phyloP scores from a whole-genome alignment of 1,140 invertebrate species.

The Eumaeus atala region DNA sequence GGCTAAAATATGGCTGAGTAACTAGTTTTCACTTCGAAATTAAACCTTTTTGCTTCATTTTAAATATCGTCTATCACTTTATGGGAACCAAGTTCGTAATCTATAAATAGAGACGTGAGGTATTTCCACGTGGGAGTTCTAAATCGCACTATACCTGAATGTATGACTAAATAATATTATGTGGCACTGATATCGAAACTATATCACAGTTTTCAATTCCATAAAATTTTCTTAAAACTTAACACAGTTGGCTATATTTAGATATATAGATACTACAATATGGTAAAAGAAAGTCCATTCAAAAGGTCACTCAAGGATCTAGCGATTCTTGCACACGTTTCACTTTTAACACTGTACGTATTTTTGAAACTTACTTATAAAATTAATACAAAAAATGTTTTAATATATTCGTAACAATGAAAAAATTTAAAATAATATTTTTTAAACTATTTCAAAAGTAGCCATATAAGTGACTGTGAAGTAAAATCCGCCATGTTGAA shows the following conservation, averaged over 20 bases:
- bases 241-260: conserved; percentile 31
- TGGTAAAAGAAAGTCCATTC: conserved; percentile 65
- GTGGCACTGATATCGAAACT: conserved; percentile 49
- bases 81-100: conserved; percentile 59
- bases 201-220: conserved; percentile 51
- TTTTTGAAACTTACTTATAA: conserved; percentile 49
- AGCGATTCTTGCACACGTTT: conserved; percentile 49
- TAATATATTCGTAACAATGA: conserved; percentile 35
- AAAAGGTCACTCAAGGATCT: conserved; percentile 69
- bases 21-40: conserved; percentile 16
- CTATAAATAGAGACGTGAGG: conserved; percentile 68
- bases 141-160: conserved; percentile 52
- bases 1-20: not conserved
- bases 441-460: conserved; percentile 47
- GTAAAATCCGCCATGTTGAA: conserved; percentile 67
- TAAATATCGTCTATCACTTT: conserved; percentile 50
- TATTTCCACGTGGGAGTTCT: conserved; percentile 71
- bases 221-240: conserved; percentile 35
- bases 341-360: conserved; percentile 53
- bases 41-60: conserved; percentile 28
- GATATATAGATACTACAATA: conserved; percentile 56
- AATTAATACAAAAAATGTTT: conserved; percentile 42
- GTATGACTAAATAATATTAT: conserved; percentile 43
- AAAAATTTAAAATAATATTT: conserved; percentile 35
- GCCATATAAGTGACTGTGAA: conserved; percentile 55